A percentile compares a stretch with the other conserved stretches of the same genome.
Conservation (phyloP, 2,888 invertebrate species). For the Andrena flavipes region DNA sequence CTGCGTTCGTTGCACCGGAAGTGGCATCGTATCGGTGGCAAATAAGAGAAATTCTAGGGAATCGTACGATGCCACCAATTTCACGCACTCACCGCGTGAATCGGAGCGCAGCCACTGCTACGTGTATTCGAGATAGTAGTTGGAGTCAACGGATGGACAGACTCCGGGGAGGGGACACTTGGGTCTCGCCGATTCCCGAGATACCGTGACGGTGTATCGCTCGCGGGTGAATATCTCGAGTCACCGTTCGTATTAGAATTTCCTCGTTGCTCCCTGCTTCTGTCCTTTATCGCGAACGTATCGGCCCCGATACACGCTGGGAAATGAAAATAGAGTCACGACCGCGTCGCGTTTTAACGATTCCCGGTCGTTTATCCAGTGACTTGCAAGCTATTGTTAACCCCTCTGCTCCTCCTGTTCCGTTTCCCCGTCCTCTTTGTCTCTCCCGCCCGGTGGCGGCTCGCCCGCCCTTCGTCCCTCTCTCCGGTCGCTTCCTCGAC, state of each 20-base stretch:
- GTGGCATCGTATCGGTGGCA: too few species aligned
- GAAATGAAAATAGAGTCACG: conserved; percentile 73
- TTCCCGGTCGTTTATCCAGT: conserved; percentile 84
- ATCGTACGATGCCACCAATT: too few species aligned
- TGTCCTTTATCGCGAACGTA: conserved; percentile 64
- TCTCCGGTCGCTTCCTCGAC: conserved; percentile 49
- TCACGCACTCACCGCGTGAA: too few species aligned
- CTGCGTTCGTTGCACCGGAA: too few species aligned
- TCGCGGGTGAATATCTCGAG: conserved; percentile 56
- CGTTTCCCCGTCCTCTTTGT: conserved; percentile 36
- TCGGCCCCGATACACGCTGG: conserved; percentile 59
- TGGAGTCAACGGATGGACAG: neutral
- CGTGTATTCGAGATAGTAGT: too few species aligned
- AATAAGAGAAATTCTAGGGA: too few species aligned
- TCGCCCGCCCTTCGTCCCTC: conserved; percentile 44
- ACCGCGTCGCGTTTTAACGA: conserved; percentile 81
- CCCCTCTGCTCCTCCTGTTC: conserved; percentile 66
- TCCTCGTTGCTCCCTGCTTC: conserved; percentile 45
- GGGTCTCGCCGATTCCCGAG: neutral
- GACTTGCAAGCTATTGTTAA: conserved; percentile 84
- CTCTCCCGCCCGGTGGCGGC: conserved; percentile 32
- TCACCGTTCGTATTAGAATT: conserved; percentile 67
- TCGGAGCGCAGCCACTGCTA: too few species aligned
- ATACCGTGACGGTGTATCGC: neutral
- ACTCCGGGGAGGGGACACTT: neutral